Evolutionary conservation across 53 echinoderm and acorn worm species (phyloP).

Genomic region (Hippasteria phrygiana): DNA sequence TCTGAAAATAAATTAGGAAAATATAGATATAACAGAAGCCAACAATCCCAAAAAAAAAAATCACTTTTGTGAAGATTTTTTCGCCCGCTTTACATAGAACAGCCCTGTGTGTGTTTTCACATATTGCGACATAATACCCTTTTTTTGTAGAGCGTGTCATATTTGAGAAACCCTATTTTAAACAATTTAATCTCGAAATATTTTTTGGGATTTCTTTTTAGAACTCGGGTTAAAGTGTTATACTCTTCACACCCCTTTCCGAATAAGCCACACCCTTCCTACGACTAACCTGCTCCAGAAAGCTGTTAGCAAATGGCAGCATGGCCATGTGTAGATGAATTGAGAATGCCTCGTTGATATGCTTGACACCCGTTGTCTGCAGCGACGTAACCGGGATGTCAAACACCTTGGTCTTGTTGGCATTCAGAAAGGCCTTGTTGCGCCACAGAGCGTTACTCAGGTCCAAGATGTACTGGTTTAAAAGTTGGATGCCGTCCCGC

Average conservation of each 20-base stretch:
- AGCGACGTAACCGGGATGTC: conserved; percentile 65
- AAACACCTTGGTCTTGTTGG: conserved; percentile 61
- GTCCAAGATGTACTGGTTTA: conserved; percentile 89
- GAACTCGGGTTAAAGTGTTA: background rate
- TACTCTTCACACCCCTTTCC: background rate
- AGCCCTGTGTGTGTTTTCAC: too few species aligned
- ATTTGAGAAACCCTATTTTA: too few species aligned
- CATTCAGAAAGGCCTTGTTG: conserved; percentile 76
- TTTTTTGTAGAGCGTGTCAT: too few species aligned
- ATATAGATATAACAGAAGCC: too few species aligned
- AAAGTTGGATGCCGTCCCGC: conserved; percentile 54
- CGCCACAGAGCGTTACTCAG: conserved; percentile 91
- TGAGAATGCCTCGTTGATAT: conserved; percentile 78
- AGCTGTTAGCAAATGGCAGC: conserved; percentile 76
- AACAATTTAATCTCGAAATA: too few species aligned
- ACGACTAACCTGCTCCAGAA: conserved; percentile 82
- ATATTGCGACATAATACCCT: too few species aligned
- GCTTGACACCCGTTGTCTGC: conserved; percentile 67
- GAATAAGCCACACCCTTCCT: background rate
- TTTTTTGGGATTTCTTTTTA: background rate
- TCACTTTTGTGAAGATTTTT: too few species aligned
- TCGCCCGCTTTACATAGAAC: too few species aligned
- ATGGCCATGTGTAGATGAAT: conserved; percentile 82
- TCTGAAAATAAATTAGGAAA: too few species aligned
- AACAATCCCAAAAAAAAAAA: too few species aligned